Evolutionary conservation across 2,888 invertebrate genomes (phyloP).

Genomic region (Philonicus albiceps): DNA sequence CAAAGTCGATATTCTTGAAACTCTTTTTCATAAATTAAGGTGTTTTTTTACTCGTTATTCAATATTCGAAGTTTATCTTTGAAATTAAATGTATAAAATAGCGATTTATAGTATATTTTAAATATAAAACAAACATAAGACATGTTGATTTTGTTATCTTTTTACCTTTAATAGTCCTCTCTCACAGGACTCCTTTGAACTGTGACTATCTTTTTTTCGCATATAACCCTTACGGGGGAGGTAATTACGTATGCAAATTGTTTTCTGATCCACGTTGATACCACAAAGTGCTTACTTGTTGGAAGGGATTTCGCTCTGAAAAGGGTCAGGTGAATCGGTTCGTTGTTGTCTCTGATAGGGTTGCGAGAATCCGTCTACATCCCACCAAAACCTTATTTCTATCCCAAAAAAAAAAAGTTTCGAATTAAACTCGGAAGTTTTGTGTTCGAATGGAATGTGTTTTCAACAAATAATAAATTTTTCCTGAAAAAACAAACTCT

Average conservation of each 20-base stretch:
- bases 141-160: not conserved
- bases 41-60: too few species aligned
- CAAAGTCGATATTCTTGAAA: too few species aligned
- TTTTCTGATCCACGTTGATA: conserved; percentile 52
- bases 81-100: not conserved
- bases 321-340: conserved; percentile 32
- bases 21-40: too few species aligned
- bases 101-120: not conserved
- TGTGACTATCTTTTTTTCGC: not conserved
- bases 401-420: not conserved
- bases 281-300: conserved; percentile 50
- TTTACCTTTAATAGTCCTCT: not conserved
- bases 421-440: not conserved
- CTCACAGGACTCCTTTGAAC: not conserved
- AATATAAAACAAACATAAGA: not conserved
- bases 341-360: not conserved
- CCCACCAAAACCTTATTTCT: not conserved
- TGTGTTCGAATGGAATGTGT: not conserved
- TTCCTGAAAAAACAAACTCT: not conserved
- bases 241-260: conserved; percentile 52
- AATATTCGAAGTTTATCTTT: not conserved
- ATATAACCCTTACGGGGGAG: not conserved
- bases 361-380: conserved; percentile 1
- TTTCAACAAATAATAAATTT: not conserved
- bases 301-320: conserved; percentile 44